A percentile compares a stretch with the other conserved stretches of the same genome.
phyloP scores from a whole-genome alignment of 2,113 vertebrate species.

The Hipposideros armiger region DNA sequence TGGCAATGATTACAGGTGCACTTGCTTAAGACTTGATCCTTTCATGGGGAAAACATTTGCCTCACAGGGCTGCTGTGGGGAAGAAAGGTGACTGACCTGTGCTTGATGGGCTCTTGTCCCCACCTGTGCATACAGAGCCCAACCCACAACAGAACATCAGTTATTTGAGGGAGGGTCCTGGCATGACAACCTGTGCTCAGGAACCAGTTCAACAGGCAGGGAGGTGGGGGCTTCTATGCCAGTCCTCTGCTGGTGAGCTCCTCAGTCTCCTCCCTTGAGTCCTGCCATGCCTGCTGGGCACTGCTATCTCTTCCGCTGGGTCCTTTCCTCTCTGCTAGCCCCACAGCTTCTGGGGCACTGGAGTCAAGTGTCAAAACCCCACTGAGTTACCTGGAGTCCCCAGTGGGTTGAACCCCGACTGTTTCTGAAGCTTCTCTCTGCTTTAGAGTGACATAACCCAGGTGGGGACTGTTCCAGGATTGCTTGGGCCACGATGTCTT shows the following conservation, averaged over 20 bases:
- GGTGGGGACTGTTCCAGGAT: neutral
- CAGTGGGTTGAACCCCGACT: neutral
- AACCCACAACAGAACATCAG: neutral
- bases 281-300: neutral
- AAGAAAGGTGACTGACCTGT: neutral
- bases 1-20: constrained; percentile 66
- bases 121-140: neutral
- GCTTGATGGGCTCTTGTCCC: neutral
- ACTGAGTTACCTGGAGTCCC: neutral
- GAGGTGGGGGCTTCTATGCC: neutral
- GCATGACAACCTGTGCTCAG: neutral
- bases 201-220: neutral
- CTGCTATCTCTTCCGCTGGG: neutral
- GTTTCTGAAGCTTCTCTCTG: neutral
- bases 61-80: neutral
- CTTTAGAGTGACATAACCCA: neutral
- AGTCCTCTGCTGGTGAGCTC: neutral
- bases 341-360: neutral
- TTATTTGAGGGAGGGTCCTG: neutral
- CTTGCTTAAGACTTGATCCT: constrained; percentile 74
- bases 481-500: neutral
- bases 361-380: neutral
- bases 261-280: neutral
- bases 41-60: constrained; percentile 60
- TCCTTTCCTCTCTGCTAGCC: neutral